A percentile compares a stretch with the other conserved stretches of the same genome.
Conservation (phyloP, 2,888 invertebrate genomes). For the Euzophera pinguis region DNA sequence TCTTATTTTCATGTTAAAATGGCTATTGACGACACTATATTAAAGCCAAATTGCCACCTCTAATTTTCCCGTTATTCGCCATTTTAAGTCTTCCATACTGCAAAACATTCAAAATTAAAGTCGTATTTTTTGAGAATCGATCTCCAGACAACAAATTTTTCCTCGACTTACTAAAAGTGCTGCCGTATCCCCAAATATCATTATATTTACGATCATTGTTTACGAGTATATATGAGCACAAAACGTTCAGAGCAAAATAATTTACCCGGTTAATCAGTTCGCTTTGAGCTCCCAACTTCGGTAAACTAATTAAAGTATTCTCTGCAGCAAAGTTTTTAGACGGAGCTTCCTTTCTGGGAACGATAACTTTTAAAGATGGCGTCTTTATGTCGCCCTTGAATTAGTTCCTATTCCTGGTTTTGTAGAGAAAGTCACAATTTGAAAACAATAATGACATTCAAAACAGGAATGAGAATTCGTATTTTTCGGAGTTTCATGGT, state of each 20-base stretch:
- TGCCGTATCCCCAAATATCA: too few relatives aligned
- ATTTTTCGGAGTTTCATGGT: background rate
- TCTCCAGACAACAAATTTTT: too few relatives aligned
- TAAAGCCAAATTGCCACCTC: too few relatives aligned
- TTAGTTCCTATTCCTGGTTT: background rate
- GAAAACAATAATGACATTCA: too few relatives aligned
- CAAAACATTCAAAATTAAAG: too few relatives aligned
- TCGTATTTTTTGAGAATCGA: too few relatives aligned
- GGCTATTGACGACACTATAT: too few relatives aligned
- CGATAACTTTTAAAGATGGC: background rate
- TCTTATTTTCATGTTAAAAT: too few relatives aligned
- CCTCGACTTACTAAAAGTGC: too few relatives aligned
- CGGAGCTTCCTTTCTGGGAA: background rate
- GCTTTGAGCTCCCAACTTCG: background rate
- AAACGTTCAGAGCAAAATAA: background rate
- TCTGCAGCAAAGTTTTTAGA: slow-evolving; percentile 1
- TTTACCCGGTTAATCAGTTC: slow-evolving; percentile 2
- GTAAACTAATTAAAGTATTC: slow-evolving; percentile 6
- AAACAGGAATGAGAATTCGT: background rate
- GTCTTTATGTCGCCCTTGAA: background rate
- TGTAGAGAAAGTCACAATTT: too few relatives aligned
- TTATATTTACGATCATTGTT: background rate
- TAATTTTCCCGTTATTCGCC: too few relatives aligned
- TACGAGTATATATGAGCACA: background rate
- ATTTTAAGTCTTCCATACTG: too few relatives aligned